These are phyloP conservation scores for Trilocha varians DNA, from an alignment of 2,888 invertebrate genomes.

Conservation along the genomic window DNA sequence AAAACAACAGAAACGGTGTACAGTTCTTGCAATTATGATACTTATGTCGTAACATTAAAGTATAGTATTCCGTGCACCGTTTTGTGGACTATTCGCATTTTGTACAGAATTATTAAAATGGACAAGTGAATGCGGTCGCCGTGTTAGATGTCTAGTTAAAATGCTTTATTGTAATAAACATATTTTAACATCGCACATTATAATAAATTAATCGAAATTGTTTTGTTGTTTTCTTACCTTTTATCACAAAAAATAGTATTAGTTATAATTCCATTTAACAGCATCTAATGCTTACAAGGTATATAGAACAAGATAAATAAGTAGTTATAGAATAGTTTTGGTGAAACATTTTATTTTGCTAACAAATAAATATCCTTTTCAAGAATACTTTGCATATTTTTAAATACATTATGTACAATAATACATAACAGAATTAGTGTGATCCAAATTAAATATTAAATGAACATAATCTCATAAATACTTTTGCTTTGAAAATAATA, in stretches of 20 bases:
- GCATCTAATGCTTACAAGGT: no score
- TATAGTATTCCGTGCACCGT: background rate
- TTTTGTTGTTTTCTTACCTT: conserved; percentile 28
- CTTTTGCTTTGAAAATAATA: no score
- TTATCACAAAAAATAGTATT: conserved; percentile 3
- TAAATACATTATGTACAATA: no score
- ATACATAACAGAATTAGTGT: no score
- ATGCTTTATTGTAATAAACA: conserved; percentile 69
- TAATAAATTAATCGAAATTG: conserved; percentile 73
- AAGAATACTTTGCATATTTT: no score
- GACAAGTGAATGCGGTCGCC: conserved; percentile 39
- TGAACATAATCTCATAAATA: no score
- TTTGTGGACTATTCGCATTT: background rate
- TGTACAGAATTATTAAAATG: conserved; percentile 17
- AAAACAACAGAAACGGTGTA: background rate
- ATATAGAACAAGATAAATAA: no score
- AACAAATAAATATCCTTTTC: no score
- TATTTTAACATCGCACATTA: conserved; percentile 74
- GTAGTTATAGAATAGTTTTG: no score
- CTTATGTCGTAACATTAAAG: conserved; percentile 12
- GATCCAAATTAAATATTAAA: no score
- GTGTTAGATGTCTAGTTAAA: conserved; percentile 48
- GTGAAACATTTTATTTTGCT: no score
- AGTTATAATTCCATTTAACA: background rate
- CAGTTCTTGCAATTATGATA: conserved; percentile 8